Conservation (phyloP, 2,888 invertebrate genomes). For the Philhelius pedissequus region DNA sequence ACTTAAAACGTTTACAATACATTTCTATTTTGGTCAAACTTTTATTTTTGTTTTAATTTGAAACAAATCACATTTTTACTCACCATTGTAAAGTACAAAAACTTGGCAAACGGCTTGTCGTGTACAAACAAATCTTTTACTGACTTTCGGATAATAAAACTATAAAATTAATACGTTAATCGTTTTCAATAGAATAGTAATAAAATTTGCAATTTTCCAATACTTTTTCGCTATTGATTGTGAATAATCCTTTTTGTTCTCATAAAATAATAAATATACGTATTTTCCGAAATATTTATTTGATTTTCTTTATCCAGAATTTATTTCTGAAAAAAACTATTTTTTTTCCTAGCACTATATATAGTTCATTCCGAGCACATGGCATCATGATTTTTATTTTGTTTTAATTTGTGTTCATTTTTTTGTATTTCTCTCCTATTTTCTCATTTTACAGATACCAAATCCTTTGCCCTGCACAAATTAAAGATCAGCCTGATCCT, state of each 20-base stretch:
- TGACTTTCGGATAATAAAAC: no score
- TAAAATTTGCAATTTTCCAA: background rate
- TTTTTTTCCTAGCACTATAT: background rate
- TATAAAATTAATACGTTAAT: no score
- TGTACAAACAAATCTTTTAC: no score
- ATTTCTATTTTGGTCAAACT: background rate
- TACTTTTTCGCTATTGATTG: background rate
- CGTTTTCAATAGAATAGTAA: no score
- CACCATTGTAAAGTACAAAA: no score
- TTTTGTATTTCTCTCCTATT: slow-evolving; percentile 9
- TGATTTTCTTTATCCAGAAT: background rate
- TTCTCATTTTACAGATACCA: slow-evolving; percentile 89
- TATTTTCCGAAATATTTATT: background rate
- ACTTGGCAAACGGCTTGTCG: no score
- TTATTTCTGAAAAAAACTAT: background rate
- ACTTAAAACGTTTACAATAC: background rate
- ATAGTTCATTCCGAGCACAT: slow-evolving; percentile 16
- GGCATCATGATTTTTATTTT: background rate
- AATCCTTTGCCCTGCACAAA: slow-evolving; percentile 96
- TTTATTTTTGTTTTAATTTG: background rate
- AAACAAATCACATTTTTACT: no score
- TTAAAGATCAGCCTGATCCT: slow-evolving; percentile 86
- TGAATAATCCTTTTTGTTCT: background rate
- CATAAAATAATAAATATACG: background rate
- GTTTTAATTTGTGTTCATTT: slow-evolving; percentile 20